These are phyloP conservation scores for Sebastes umbrosus DNA, from an alignment of 2,797 vertebrate genomes.

Conservation along the genomic window DNA sequence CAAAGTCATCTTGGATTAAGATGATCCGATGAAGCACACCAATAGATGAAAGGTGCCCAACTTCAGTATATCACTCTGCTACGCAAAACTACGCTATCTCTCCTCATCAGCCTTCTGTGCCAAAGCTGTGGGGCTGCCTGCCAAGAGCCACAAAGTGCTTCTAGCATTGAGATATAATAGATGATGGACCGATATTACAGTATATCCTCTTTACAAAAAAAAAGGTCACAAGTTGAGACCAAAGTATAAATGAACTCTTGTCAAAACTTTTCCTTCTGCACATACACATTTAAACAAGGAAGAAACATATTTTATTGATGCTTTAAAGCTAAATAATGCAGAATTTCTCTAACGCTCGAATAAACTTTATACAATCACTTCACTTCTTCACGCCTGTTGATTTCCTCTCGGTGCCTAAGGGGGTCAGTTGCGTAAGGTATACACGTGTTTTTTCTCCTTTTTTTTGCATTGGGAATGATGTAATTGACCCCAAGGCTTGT, in stretches of 20 bases:
- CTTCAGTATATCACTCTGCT: neutral
- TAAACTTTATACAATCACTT: conserved; percentile 52
- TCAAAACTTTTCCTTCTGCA: neutral
- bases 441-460: conserved; percentile 11
- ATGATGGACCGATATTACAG: neutral
- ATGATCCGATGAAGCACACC: neutral
- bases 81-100: neutral
- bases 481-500: conserved; percentile 55
- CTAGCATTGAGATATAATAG: conserved; percentile 10
- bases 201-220: neutral
- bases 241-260: neutral
- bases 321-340: conserved; percentile 73
- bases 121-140: conserved; percentile 14
- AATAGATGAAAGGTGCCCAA: neutral
- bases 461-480: conserved; percentile 47
- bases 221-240: neutral
- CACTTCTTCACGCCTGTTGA: conserved; percentile 47
- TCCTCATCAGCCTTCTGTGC: conserved; percentile 2
- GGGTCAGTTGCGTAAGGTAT: conserved; percentile 71
- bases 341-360: conserved; percentile 48
- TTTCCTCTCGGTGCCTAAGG: conserved; percentile 25
- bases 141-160: conserved; percentile 28
- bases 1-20: neutral
- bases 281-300: conserved; percentile 28
- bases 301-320: conserved; percentile 61